Conservation (phyloP, 2,113 vertebrate genomes). For the Pimephales promelas region DNA sequence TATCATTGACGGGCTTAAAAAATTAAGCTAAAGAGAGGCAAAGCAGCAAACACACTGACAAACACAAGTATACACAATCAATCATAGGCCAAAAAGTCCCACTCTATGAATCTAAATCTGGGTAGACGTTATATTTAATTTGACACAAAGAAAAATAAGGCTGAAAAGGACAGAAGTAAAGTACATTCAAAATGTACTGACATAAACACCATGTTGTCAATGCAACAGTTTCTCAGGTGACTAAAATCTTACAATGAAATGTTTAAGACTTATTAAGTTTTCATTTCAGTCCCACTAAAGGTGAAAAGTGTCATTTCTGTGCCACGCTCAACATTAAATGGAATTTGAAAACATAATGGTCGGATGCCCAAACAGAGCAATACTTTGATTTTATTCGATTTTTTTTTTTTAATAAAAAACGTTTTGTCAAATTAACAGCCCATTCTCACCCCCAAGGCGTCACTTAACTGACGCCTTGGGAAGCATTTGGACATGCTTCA, state of each 20-base stretch:
- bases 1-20: constrained; percentile 1
- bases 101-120: not conserved
- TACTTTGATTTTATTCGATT: not conserved
- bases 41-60: not conserved
- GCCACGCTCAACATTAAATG: not conserved
- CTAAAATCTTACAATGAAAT: not conserved
- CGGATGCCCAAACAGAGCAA: not conserved
- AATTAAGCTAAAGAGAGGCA: not conserved
- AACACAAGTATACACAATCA: constrained; percentile 10
- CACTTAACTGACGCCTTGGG: too few species aligned
- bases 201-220: not conserved
- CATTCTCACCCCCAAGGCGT: too few species aligned
- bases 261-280: not conserved
- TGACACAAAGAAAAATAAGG: not conserved
- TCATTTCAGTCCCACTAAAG: not conserved
- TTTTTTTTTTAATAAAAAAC: not conserved
- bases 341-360: not conserved
- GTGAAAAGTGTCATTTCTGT: not conserved
- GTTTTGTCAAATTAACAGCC: too few species aligned
- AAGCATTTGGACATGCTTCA: too few species aligned
- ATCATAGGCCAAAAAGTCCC: not conserved
- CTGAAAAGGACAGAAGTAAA: not conserved
- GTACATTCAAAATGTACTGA: not conserved
- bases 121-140: not conserved
- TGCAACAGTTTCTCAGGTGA: not conserved